Base-by-base conservation (phyloP, 2,113 vertebrate genomes). In the Ptilorrhoa leucosticta region DNA sequence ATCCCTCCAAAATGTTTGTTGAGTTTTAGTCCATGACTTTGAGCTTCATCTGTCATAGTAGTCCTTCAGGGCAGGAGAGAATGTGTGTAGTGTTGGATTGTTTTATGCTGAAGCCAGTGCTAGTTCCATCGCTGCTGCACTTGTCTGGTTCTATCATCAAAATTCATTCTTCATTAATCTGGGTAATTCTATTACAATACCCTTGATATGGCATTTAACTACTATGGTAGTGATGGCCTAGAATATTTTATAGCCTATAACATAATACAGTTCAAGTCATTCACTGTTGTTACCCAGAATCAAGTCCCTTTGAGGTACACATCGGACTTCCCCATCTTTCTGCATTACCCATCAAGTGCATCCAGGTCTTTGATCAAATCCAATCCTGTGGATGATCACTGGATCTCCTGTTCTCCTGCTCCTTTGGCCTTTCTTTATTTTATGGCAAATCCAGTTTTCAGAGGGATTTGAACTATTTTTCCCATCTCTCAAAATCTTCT, bases 321-420 rank as follows among this genome's bases (percentile, higher is more conserved):
- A 18, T 26, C 0, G 0, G 11, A 40, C 11, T 61, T 53, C 6
- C 11, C 24, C 20, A 30, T 76, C n/a, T 14, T 61, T 89, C 26
- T 47, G 30, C 7, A 2, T 60, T 40, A 47, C 24, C 11, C 47
- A 35, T 40, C 7, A 31, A 26, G 61, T 83, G 40, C 17, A 54
- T 13, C 11, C 20, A 47, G 21, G 12, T 45, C 24, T 24, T 10
- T 89, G 30, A 42, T n/a, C 21, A 76, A 83, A 35, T 47, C 26
- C 30, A 23, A 0, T 68, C 61, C 30, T n/a, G 4, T 47, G 28
- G 39, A 5, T 89, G 47, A 22, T 83, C 0, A 0, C 47, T 68
- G 11, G 17, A 9, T 60, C 24, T 61, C 30, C 21, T 54, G 8
- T 76, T n/a, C 11, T 76, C 30, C 11, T 16, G 17, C 11, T 76